These are phyloP conservation scores for Apocheima hispidaria DNA, from an alignment of 2,888 invertebrate species.

Conservation along the genomic window DNA sequence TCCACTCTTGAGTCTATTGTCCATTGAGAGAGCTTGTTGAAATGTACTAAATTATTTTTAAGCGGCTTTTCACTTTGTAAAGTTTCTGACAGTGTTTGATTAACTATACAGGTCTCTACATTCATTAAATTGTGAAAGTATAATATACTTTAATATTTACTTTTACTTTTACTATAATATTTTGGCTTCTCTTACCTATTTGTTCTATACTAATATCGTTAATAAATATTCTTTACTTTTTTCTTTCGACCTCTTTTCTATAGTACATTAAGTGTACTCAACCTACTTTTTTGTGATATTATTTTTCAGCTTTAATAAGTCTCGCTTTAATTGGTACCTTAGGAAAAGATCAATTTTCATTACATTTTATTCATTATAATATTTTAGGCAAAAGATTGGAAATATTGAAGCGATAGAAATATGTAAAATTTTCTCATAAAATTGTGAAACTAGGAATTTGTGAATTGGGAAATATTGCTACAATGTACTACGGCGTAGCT, in stretches of 20 bases:
- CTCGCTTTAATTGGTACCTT: conserved; percentile 27
- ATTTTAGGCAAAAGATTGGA: conserved; percentile 14
- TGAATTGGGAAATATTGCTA: conserved; percentile 14
- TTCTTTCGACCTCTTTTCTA: conserved; percentile 1
- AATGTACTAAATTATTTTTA: conserved; percentile 42
- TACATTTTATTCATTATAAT: conserved; percentile 28
- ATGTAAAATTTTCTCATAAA: conserved; percentile 18
- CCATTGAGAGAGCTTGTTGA: conserved; percentile 55
- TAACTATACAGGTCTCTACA: conserved; percentile 29
- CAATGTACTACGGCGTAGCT: conserved; percentile 32
- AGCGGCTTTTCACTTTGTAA: conserved; percentile 33
- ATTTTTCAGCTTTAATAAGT: conserved; percentile 17
- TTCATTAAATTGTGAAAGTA: conserved; percentile 15
- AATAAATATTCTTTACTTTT: neutral
- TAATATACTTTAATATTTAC: neutral
- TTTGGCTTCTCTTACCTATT: neutral
- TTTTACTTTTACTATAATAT: neutral
- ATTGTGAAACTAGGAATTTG: conserved; percentile 14
- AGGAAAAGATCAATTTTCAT: conserved; percentile 29
- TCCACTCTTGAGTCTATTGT: conserved; percentile 51
- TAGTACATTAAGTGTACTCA: neutral
- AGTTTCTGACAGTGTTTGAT: conserved; percentile 30
- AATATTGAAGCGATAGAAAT: conserved; percentile 22
- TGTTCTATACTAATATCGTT: neutral
- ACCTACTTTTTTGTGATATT: conserved; percentile 14